Base-by-base conservation (phyloP, 2,797 vertebrate genomes). In the Esox lucius region DNA sequence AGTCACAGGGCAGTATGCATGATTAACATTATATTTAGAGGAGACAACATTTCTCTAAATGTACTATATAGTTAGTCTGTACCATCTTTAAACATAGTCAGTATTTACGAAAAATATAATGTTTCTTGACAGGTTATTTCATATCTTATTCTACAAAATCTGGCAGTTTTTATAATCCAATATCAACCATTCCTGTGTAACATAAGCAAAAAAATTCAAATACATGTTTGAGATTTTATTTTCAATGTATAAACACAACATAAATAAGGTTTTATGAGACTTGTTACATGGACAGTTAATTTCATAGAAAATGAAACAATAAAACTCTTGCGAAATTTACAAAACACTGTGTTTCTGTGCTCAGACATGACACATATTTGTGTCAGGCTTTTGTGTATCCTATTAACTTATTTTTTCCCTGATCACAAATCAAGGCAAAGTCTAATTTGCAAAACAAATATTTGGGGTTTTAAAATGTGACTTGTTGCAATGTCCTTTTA, bases 211-310 rank as follows among this genome's bases (percentile, higher is more conserved):
- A 81, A 73, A 77, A 79, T 83, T 17, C 13, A 87, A 86, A 75
- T 71, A 78, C 85, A 89, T 89, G 73, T 84, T 88, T 86, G 94
- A 93, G 86, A 74, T 95, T 98, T 97, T 97, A 98, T 99, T 98
- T 87, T 94, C 96, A 95, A 96, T 97, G 96, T 96, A 97, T 95
- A 97, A 98, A 98, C 95, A 98, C 96, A 98, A 97, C 95, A 97
- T 97, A 96, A 98, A 97, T 97, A 96, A 97, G 96, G 95, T 95
- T 95, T 95, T 97, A 94, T 95, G 95, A 97, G 97, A 96, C 96
- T 96, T 96, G 93, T 93, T 94, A 94, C n/a, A 97, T 96, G 95
- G 95, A 97, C 96, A 97, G 94, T 96, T 96, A 96, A 95, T 46
- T 13, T 46, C 1, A 59, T 9, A 22, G n/a, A 96, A 95, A 94